Conservation (phyloP, 2,797 vertebrate species). For the Phrynocephalus guinanensis region DNA sequence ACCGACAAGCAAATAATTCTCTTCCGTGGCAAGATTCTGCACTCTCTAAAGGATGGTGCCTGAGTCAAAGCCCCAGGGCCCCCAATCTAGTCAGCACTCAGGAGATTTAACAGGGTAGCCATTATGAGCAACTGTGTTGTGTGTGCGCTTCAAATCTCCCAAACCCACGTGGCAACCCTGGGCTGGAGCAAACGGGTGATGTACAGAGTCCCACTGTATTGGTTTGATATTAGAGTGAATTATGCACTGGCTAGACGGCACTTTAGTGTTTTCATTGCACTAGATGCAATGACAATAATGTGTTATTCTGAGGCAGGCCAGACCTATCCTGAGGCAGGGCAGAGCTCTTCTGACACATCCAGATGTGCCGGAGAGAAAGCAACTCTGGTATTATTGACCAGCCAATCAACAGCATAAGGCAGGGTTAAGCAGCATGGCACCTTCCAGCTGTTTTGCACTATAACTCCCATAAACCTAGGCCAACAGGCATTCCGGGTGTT, state of each 20-base stretch:
- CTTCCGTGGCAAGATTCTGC: no score
- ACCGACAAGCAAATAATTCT: no score
- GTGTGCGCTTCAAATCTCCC: not conserved
- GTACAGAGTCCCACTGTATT: not conserved
- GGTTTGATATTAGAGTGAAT: no score
- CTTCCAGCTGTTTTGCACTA: not conserved
- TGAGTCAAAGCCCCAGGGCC: no score
- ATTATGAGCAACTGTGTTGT: not conserved
- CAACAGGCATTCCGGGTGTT: not conserved
- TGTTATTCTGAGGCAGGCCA: no score
- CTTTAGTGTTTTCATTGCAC: no score
- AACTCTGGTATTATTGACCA: not conserved
- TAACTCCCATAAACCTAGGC: not conserved
- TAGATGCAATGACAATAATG: no score
- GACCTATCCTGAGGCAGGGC: not conserved
- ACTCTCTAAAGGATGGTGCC: no score
- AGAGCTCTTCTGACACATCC: not conserved
- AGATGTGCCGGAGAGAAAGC: not conserved
- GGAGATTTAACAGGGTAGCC: not conserved
- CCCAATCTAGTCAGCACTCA: no score
- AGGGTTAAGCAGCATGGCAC: no score
- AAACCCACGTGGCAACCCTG: not conserved
- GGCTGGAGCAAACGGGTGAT: not conserved
- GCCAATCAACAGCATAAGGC: not conserved
- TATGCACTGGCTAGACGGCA: no score